Percentiles rank a stretch among this genome's conserved stretches.
These are phyloP conservation scores for Calephelis perditalis DNA, from an alignment of 2,888 invertebrate genomes.

Conservation along the genomic window DNA sequence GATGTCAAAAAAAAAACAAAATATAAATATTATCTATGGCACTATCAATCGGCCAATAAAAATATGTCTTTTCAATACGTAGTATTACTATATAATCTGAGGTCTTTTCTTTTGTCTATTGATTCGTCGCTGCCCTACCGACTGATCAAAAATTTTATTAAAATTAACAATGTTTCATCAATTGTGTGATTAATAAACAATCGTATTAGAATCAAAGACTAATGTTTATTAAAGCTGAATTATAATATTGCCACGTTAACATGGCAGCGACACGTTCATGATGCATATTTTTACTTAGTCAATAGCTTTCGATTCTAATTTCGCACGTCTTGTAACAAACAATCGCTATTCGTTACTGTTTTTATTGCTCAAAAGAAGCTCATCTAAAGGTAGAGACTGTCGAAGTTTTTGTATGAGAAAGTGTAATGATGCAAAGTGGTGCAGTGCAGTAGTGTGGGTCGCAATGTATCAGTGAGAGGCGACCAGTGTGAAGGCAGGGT, in stretches of 20 bases:
- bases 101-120: conserved; percentile 63
- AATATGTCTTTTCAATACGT: too few relatives aligned
- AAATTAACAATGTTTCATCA: conserved; percentile 39
- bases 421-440: conserved; percentile 48
- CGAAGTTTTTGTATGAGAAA: conserved; percentile 22
- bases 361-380: conserved; percentile 31
- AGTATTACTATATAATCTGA: too few relatives aligned
- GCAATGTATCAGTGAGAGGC: conserved; percentile 58
- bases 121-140: conserved; percentile 72
- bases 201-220: background rate
- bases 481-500: conserved; percentile 41
- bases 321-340: conserved; percentile 58
- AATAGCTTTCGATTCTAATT: conserved; percentile 57
- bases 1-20: background rate
- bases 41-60: conserved; percentile 32
- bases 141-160: conserved; percentile 50
- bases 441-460: conserved; percentile 45
- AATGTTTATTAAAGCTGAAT: background rate
- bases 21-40: conserved; percentile 35
- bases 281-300: conserved; percentile 46
- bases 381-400: conserved; percentile 26
- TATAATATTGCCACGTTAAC: conserved; percentile 7
- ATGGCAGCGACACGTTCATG: conserved; percentile 29
- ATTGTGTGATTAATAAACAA: conserved; percentile 41
- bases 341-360: conserved; percentile 46